A percentile compares a stretch with the other conserved stretches of the same genome.
Conservation (phyloP, 2,113 vertebrate species). For the Callipepla californica region DNA sequence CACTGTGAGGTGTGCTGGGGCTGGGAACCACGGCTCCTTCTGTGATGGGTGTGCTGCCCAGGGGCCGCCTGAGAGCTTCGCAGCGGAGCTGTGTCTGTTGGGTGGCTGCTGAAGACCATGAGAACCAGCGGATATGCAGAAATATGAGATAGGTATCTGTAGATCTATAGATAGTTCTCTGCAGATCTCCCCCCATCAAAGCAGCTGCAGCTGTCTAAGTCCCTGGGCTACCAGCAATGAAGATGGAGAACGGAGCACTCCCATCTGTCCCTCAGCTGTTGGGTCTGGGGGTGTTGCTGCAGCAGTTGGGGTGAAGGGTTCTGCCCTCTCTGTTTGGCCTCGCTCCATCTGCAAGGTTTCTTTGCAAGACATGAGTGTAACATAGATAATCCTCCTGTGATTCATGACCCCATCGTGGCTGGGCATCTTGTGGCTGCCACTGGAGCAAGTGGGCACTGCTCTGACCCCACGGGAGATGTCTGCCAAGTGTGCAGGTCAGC, state of each 20-base stretch:
- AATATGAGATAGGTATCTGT: neutral
- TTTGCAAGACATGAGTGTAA: neutral
- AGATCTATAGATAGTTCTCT: neutral
- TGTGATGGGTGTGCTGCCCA: neutral
- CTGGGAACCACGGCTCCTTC: too few relatives aligned
- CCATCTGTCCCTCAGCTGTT: neutral
- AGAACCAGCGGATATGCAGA: neutral
- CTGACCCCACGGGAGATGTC: neutral
- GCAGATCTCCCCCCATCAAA: too few relatives aligned
- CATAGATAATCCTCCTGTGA: neutral
- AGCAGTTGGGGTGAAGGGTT: neutral
- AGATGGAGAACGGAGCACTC: neutral
- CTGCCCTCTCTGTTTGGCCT: neutral
- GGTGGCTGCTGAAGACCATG: neutral
- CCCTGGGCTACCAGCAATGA: too few relatives aligned
- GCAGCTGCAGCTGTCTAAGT: neutral
- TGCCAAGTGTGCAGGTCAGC: neutral
- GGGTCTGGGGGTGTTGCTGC: neutral
- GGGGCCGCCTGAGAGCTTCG: neutral
- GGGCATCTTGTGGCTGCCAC: neutral
- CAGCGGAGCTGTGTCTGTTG: neutral
- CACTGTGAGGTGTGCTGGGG: fast-evolving
- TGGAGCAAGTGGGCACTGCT: neutral
- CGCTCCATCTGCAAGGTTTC: neutral
- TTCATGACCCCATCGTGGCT: too few relatives aligned